Base-by-base conservation (phyloP, 2,113 vertebrate species). In the Cyprichromis sp. region DNA sequence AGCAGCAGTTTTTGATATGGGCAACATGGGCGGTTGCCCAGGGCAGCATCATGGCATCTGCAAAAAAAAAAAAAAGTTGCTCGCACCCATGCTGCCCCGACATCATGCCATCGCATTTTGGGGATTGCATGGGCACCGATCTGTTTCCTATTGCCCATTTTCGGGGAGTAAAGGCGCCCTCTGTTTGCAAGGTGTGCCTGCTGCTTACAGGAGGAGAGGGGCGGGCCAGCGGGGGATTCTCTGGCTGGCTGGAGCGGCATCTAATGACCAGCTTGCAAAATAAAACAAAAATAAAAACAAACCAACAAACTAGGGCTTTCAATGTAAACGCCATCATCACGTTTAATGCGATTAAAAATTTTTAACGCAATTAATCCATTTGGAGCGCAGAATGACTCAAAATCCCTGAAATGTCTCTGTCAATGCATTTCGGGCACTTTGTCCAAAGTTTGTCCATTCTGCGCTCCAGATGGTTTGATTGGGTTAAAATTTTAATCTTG, bases 281-380 rank as follows among this genome's bases (percentile, higher is more conserved):
- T 21, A 21, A 21, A 21, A 21, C 21, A 21, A 21, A 21, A 21
- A 21, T 21, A 21, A 21, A 21, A 21, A 21, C 21, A 21, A 21
- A 21, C 21, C 21, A 21, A 21, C 21, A 24, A 55, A 13, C 21
- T 0, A 0, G 53, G 53, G 11, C 53, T 55, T 55, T 55, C 10
- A 3, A 55, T 55, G 53, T 55, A 24, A 55, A 55, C 0, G 21
- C 53, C 1, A 2, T 55, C 21, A 55, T 55, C 53, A 55, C 6
- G 2, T 24, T 55, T 24, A 55, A 24, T 7, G 11, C 6, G 6
- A 55, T 55, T 55, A 13, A 55, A 42, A 7, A 0, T 0, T 7
- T 52, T 24, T 55, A 55, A 13, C 0, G 10, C 53, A 55, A 55
- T 55, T 7, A 24, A 55, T 55, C 53, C 21, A 55, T 55, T 55